These are phyloP conservation scores for Thymelicus lineola DNA, from an alignment of 2,888 invertebrate species.

Conservation along the genomic window DNA sequence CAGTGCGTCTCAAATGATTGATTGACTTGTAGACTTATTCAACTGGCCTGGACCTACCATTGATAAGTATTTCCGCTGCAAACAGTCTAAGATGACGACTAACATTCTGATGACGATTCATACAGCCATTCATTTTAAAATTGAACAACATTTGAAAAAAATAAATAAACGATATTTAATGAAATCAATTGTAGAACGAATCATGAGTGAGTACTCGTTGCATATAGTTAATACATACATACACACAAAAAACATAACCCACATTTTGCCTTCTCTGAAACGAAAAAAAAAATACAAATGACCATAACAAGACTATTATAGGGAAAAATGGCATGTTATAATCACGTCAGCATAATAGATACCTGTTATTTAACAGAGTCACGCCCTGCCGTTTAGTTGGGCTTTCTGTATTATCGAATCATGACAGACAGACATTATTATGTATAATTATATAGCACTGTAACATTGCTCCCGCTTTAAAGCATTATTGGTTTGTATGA, in stretches of 20 bases:
- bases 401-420: slow-evolving; percentile 24
- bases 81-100: not conserved
- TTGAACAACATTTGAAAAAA: too few species aligned
- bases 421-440: slow-evolving; percentile 32
- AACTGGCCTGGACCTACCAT: not conserved
- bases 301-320: not conserved
- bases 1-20: slow-evolving; percentile 19
- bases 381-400: slow-evolving; percentile 41
- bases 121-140: not conserved
- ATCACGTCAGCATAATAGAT: slow-evolving; percentile 23
- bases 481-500: too few species aligned
- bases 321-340: slow-evolving; percentile 14
- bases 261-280: too few species aligned
- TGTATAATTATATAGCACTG: slow-evolving; percentile 14
- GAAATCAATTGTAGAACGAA: too few species aligned
- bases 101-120: not conserved
- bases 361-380: slow-evolving; percentile 36
- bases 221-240: too few species aligned
- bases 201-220: too few species aligned
- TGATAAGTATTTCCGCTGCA: slow-evolving; percentile 11
- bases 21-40: slow-evolving; percentile 10
- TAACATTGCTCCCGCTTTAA: too few species aligned
- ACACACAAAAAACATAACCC: too few species aligned
- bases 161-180: too few species aligned
- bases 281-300: not conserved